Percentiles rank a stretch among this genome's conserved stretches.
These are phyloP conservation scores for Aphis craccivora DNA, from an alignment of 1,140 invertebrate genomes.

Conservation along the genomic window DNA sequence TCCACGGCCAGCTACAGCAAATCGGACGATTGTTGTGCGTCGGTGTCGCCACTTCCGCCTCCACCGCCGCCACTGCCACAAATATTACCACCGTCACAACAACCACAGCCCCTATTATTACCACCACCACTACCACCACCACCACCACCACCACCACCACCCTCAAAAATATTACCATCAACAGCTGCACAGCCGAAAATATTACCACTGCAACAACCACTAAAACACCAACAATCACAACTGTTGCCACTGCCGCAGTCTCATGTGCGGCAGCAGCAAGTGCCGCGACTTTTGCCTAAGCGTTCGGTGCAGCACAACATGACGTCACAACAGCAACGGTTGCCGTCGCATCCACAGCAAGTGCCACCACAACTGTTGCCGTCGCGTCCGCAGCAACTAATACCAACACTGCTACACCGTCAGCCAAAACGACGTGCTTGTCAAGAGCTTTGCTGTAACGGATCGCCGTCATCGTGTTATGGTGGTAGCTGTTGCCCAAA, in stretches of 20 bases:
- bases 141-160: neutral
- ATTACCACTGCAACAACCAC: neutral
- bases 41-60: neutral
- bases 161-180: neutral
- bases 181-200: neutral
- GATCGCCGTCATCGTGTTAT: neutral
- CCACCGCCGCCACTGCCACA: neutral
- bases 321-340: neutral
- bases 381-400: neutral
- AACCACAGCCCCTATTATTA: neutral
- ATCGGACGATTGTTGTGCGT: constrained; percentile 6
- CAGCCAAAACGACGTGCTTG: neutral
- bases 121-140: neutral
- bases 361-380: neutral
- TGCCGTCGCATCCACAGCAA: neutral
- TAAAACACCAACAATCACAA: neutral
- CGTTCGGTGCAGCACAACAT: neutral
- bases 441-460: neutral
- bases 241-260: neutral
- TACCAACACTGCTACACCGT: neutral
- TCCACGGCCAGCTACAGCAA: neutral
- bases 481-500: neutral
- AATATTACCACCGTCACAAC: no score
- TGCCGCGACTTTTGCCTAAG: neutral
- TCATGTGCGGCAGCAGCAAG: neutral